A percentile compares a stretch with the other conserved stretches of the same genome.
Conservation (phyloP, 1,140 invertebrate genomes). For the Pseudoatta argentina region DNA sequence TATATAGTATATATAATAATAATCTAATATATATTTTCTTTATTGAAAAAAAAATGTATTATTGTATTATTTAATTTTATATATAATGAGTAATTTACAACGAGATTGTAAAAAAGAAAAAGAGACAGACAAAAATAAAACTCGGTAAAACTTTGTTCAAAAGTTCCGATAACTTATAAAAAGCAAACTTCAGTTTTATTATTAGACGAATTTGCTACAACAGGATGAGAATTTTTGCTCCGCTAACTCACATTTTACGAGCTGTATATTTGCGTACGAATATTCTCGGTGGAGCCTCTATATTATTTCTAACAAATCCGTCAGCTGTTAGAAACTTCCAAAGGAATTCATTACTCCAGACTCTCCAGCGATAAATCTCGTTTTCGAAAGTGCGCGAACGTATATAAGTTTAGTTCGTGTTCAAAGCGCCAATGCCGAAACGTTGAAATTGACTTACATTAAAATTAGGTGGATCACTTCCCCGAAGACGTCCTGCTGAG, state of each 20-base stretch:
- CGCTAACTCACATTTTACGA: slow-evolving; percentile 14
- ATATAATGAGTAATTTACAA: neutral
- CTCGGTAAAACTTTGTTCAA: neutral
- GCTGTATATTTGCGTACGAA: slow-evolving; percentile 12
- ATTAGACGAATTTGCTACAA: neutral
- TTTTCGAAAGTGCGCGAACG: slow-evolving; percentile 37
- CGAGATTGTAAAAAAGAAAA: neutral
- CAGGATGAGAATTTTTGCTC: neutral
- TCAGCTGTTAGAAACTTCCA: slow-evolving; percentile 50
- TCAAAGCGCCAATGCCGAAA: slow-evolving; percentile 58
- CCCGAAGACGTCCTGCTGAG: slow-evolving; percentile 87
- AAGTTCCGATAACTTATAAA: neutral
- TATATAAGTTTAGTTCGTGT: neutral
- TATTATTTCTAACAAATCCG: slow-evolving; percentile 52
- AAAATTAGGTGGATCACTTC: slow-evolving; percentile 90
- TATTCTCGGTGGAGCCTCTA: neutral
- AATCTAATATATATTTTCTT: neutral
- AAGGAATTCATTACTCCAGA: slow-evolving; percentile 70
- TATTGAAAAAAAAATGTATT: neutral
- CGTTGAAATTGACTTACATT: slow-evolving; percentile 87
- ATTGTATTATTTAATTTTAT: neutral
- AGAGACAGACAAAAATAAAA: neutral
- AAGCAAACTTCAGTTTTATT: neutral
- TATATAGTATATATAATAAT: too few relatives aligned
- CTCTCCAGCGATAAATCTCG: slow-evolving; percentile 65